These are phyloP conservation scores for Julus scanicus DNA, from an alignment of 2,888 invertebrate genomes.

Conservation along the genomic window DNA sequence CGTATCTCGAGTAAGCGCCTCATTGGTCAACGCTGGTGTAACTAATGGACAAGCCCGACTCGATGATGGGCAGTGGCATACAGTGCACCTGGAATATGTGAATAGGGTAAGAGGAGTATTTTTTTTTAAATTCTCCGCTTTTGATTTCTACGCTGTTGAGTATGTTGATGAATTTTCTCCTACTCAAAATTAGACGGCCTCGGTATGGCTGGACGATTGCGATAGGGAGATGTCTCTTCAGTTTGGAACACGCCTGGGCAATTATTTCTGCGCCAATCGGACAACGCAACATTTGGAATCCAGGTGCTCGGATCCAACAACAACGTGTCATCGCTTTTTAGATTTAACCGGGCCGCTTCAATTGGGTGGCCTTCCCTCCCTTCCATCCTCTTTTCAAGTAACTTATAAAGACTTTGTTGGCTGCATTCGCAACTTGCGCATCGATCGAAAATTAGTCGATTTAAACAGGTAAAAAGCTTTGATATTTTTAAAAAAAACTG, in stretches of 20 bases:
- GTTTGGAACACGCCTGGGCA: conserved; percentile 75
- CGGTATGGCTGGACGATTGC: conserved; percentile 85
- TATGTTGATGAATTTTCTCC: neutral
- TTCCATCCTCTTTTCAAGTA: conserved; percentile 70
- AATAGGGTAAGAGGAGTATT: conserved; percentile 73
- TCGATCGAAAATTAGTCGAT: conserved; percentile 88
- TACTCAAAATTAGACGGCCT: conserved; percentile 74
- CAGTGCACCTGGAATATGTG: conserved; percentile 82
- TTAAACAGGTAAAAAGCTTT: conserved; percentile 74
- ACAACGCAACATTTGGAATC: conserved; percentile 79
- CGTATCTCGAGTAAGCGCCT: conserved; percentile 71
- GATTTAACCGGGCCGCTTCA: conserved; percentile 91
- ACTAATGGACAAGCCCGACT: conserved; percentile 64
- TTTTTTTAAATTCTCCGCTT: too few relatives aligned
- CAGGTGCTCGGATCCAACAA: conserved; percentile 69
- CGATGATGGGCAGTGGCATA: conserved; percentile 91
- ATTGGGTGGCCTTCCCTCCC: conserved; percentile 88
- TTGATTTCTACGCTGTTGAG: too few relatives aligned
- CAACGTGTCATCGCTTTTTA: conserved; percentile 76
- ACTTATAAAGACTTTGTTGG: conserved; percentile 79
- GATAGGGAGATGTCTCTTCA: conserved; percentile 84
- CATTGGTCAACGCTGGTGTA: conserved; percentile 70
- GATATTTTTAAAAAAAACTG: neutral
- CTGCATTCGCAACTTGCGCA: conserved; percentile 87
- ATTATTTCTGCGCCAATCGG: conserved; percentile 85